Base-by-base conservation (phyloP, 2,888 invertebrate species). In the Ecliptopera silaceata region DNA sequence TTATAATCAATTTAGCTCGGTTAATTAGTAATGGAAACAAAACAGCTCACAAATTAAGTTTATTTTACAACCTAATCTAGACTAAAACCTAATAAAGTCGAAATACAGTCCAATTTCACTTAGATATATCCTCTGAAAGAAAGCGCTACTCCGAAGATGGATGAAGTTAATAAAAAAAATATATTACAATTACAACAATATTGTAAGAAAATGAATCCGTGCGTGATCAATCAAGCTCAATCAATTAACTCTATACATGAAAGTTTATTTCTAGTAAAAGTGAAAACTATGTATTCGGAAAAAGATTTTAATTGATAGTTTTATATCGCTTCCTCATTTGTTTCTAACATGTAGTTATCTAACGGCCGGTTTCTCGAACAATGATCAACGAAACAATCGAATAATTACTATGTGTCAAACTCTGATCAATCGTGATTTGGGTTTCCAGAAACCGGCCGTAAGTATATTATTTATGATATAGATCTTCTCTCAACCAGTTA, bases 181-280 rank as follows among this genome's bases (percentile, higher is more conserved):
- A 39, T 39, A 26, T 20, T 20, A 12, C 22, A 34, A 65, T 66
- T 75, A 26, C n/a, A n/a, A n/a, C n/a, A 70, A 71, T 69, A n/a
- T 68, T 68, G 66, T 56, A 70, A 63, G 69, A 70, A 69, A 74
- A 71, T 70, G 39, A 61, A 69, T 57, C 49, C 34, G 57, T 74
- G 80, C 80, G 79, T 80, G 79, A 12, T 41, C 41, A 5, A 41
- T 32, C 34, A 42, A 51, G 39, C 48, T 20, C 17, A 32, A 45
- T 50, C 29, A 50, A 48, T 55, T 26, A 44, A 43, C 12, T 15
- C 8, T 11, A 12, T 1, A 18, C 56, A 63, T 61, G 67, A 58
- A 61, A 55, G 13, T 60, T 55, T 53, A n/a, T 60, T 55, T 63
- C 48, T 43, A 38, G 53, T 43, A 50, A 41, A 41, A 56, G 62